Evolutionary conservation across 2,113 vertebrate species (phyloP), one percentile per base, ranked within the genome.

Genomic region (Tyrannus savana): DNA sequence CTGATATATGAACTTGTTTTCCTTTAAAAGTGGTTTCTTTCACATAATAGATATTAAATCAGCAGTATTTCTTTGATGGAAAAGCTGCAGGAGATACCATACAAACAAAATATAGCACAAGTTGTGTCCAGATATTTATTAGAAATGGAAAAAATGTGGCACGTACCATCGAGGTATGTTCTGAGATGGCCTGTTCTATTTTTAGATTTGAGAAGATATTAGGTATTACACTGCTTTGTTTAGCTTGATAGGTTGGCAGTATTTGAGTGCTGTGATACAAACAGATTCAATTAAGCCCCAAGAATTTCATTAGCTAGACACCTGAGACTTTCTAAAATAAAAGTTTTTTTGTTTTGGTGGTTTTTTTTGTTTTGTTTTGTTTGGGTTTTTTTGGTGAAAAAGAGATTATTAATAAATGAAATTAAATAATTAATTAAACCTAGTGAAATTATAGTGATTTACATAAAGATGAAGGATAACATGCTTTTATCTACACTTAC

Each of bases 21-120:
- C 31, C 8, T 53, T 59, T 50, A 69, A 83, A 68, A 90, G 87
- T n/a, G 4, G 2, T 39, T 85, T 87, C 3, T 58, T 58, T 81
- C 14, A 44, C 21, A 30, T 8, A 55, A 9, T 27, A 50, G 3
- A 12, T 67, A 28, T 78, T 81, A 84, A 87, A 76, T 46, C 77
- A 87, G 35, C n/a, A 50, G 35, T 91, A 94, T 91, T 95, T 93
- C 63, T 94, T 83, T 84, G n/a, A 68, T 84, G 63, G 47, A 95
- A 84, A 64, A 93, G 30, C 37, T 90, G 9, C 27, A 90, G 44
- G 13, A 90, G 41, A 66, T 71, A 56, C 9, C 41, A 39, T 41
- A 46, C 27, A 84, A 78, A 41, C 11, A 74, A 93, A 90, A 44
- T 31, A 91, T 30, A 90, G 9, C 23, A 67, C 18, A 71, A 30